Conservation (phyloP, 1,140 invertebrate genomes). For the Agrilus planipennis region DNA sequence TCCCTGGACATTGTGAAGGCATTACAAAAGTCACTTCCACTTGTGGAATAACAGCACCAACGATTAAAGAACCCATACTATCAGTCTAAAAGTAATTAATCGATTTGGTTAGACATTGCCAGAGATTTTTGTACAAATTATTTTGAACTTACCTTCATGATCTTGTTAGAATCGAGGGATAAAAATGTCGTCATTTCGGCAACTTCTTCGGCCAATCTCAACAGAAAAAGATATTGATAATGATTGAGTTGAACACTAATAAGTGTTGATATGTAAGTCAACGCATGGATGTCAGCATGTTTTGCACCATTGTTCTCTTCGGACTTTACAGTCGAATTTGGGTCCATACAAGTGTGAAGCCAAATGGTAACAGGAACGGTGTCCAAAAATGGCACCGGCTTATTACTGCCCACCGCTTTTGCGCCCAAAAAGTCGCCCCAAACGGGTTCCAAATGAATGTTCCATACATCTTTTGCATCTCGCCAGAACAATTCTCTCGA, state of each 20-base stretch:
- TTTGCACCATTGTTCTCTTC: constrained; percentile 5
- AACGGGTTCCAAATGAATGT: constrained; percentile 73
- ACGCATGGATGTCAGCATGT: constrained; percentile 50
- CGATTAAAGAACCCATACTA: constrained; percentile 47
- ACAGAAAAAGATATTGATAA: constrained; percentile 82
- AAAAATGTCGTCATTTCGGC: constrained; percentile 69
- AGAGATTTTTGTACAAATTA: too few species aligned
- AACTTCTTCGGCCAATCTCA: constrained; percentile 71
- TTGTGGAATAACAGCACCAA: constrained; percentile 69
- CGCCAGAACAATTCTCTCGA: constrained; percentile 64
- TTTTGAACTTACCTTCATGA: constrained; percentile 46
- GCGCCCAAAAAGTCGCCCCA: constrained; percentile 86
- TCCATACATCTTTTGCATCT: constrained; percentile 79
- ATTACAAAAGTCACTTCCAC: constrained; percentile 80
- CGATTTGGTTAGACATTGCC: neutral
- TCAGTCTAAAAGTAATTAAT: constrained; percentile 18
- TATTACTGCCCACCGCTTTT: constrained; percentile 54
- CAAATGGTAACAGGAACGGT: constrained; percentile 80
- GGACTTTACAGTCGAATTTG: constrained; percentile 27
- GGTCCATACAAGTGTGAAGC: constrained; percentile 43
- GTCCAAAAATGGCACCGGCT: constrained; percentile 78
- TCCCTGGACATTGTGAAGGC: constrained; percentile 64
- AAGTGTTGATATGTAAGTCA: constrained; percentile 64
- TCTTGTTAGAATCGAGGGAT: constrained; percentile 62
- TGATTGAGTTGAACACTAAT: constrained; percentile 82